Evolutionary conservation across 1,140 invertebrate species (phyloP).

Genomic region (Bombus difficillimus): DNA sequence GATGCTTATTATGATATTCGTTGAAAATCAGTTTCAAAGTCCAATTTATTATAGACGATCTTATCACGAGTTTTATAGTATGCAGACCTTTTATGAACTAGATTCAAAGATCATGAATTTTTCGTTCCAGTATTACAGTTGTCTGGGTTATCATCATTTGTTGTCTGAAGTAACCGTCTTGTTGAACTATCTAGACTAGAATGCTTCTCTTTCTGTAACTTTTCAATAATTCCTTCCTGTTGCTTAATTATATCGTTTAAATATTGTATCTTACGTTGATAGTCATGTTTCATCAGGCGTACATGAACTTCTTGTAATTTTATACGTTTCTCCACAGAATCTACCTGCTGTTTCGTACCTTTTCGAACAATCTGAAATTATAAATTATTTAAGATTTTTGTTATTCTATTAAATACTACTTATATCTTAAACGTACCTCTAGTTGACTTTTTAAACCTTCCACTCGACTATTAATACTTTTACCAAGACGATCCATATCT

Average conservation of each 20-base stretch:
- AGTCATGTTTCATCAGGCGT: constrained; percentile 81
- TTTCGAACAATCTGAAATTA: constrained; percentile 82
- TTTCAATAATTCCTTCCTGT: constrained; percentile 81
- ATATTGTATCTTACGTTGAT: constrained; percentile 81
- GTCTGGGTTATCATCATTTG: not conserved
- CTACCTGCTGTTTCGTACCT: constrained; percentile 82
- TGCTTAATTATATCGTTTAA: constrained; percentile 81
- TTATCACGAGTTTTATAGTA: not conserved
- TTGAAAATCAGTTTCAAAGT: constrained; percentile 30
- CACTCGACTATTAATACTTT: constrained; percentile 82
- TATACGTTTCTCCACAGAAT: constrained; percentile 82
- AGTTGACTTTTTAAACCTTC: constrained; percentile 82
- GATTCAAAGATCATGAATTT: not conserved
- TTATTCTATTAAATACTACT: not conserved
- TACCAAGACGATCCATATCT: constrained; percentile 81
- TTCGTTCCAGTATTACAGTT: not conserved
- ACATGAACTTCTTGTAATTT: constrained; percentile 81
- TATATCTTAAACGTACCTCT: constrained; percentile 76
- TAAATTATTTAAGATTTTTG: constrained; percentile 39
- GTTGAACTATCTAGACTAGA: constrained; percentile 77
- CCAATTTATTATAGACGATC: constrained; percentile 6
- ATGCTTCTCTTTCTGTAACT: constrained; percentile 78
- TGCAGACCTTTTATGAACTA: not conserved
- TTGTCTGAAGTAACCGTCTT: not conserved
- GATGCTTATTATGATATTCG: constrained; percentile 40